A percentile compares a stretch with the other conserved stretches of the same genome.
phyloP scores from a whole-genome alignment of 23 tunicate genomes.

The Styela plicata region DNA sequence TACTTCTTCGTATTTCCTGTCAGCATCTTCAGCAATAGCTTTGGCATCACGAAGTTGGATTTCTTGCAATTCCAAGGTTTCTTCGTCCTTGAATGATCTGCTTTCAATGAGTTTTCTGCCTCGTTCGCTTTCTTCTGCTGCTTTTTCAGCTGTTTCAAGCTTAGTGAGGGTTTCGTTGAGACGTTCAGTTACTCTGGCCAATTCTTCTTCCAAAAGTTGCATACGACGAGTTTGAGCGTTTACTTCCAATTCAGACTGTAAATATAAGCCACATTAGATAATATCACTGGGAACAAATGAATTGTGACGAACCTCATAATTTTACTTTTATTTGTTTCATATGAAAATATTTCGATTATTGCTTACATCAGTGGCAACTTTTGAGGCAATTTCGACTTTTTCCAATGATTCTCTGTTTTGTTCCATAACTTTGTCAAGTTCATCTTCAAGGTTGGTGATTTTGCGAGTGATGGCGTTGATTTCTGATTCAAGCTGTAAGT shows the following conservation, averaged over 20 bases:
- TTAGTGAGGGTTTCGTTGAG: conserved; percentile 87
- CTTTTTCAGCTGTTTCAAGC: conserved; percentile 91
- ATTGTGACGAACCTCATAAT: no score
- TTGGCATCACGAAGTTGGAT: conserved; percentile 96
- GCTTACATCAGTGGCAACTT: conserved; percentile 88
- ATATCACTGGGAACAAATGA: no score
- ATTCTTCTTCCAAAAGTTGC: conserved; percentile 98
- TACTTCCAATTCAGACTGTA: conserved; percentile 96
- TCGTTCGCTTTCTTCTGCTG: conserved; percentile 95
- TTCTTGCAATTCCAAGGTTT: conserved; percentile 92
- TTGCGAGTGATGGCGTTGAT: conserved; percentile 54
- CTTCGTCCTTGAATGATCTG: conserved; percentile 97
- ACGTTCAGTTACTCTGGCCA: conserved; percentile 89
- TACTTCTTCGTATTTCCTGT: conserved; percentile 98
- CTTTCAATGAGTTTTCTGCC: conserved; percentile 90
- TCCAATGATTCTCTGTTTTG: conserved; percentile 73
- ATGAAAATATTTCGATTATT: background rate
- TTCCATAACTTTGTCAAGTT: conserved; percentile 85
- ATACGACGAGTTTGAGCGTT: conserved; percentile 98
- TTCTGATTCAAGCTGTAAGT: conserved; percentile 73
- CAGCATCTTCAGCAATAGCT: conserved; percentile 93
- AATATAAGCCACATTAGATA: no score
- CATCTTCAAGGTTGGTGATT: conserved; percentile 74
- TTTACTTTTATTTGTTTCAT: no score
- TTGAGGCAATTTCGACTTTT: conserved; percentile 88